Conservation (phyloP, 1,140 invertebrate genomes). For the Apis laboriosa region DNA sequence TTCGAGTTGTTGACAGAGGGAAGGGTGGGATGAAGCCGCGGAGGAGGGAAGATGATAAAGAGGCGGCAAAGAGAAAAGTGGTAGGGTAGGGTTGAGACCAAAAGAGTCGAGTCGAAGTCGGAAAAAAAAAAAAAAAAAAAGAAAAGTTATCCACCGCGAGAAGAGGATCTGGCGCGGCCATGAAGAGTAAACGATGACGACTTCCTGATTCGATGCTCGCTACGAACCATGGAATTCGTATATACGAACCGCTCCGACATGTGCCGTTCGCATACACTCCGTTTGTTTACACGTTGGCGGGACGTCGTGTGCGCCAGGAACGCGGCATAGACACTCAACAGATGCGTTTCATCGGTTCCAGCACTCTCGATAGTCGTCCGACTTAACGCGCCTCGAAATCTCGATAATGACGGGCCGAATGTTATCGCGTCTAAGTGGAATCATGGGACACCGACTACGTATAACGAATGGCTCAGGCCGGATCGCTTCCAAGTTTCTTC, state of each 20-base stretch:
- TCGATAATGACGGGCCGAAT: constrained; percentile 19
- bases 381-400: not conserved
- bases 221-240: constrained; percentile 18
- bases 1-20: constrained; percentile 61
- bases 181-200: constrained; percentile 53
- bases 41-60: not conserved
- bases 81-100: not conserved
- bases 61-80: not conserved
- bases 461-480: constrained; percentile 18
- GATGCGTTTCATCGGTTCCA: not conserved
- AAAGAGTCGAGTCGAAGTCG: not conserved
- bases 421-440: constrained; percentile 37
- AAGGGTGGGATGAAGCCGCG: not conserved
- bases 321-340: constrained; percentile 6
- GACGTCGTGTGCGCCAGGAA: not conserved
- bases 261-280: constrained; percentile 23
- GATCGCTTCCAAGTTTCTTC: not conserved
- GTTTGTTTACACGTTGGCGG: constrained; percentile 29
- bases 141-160: constrained; percentile 46
- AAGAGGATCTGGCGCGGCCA: constrained; percentile 34
- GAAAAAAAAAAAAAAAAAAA: not conserved
- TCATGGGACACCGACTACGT: not conserved
- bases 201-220: constrained; percentile 37
- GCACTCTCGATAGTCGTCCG: not conserved
- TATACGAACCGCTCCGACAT: constrained; percentile 23